Evolutionary conservation across 2,113 vertebrate species (phyloP).

Genomic region (Diphyllodes magnificus): DNA sequence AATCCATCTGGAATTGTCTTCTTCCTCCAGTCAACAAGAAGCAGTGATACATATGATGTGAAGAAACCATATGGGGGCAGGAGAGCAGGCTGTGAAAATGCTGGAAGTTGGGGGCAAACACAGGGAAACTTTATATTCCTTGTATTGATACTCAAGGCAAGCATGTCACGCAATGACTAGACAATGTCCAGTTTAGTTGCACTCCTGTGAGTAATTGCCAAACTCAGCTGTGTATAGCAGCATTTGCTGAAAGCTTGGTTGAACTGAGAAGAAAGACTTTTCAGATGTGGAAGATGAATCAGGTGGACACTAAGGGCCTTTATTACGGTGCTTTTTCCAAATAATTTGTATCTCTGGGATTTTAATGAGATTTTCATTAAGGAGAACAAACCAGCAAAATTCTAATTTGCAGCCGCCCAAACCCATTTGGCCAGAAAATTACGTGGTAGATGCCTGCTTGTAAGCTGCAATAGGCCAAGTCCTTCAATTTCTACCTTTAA

Average conservation of each 20-base stretch:
- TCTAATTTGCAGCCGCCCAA: background rate
- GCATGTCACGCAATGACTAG: background rate
- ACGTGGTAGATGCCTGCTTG: background rate
- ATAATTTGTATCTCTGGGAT: background rate
- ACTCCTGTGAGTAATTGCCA: background rate
- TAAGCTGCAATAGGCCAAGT: background rate
- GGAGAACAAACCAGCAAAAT: background rate
- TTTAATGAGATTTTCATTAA: background rate
- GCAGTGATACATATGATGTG: fast-evolving
- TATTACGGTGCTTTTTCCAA: background rate
- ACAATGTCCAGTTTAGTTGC: background rate
- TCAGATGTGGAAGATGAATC: background rate
- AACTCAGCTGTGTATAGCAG: background rate
- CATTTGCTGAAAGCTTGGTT: background rate
- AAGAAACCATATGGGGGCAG: background rate
- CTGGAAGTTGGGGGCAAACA: background rate
- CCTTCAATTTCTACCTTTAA: background rate
- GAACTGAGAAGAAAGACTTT: background rate
- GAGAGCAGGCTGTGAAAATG: background rate
- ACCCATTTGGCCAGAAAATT: background rate
- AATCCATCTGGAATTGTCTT: background rate
- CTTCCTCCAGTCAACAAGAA: background rate
- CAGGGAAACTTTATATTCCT: background rate
- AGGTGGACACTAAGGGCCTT: background rate
- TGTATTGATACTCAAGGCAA: background rate